Conservation (phyloP, 2,113 vertebrate genomes). For the Bubalus kerabau region DNA sequence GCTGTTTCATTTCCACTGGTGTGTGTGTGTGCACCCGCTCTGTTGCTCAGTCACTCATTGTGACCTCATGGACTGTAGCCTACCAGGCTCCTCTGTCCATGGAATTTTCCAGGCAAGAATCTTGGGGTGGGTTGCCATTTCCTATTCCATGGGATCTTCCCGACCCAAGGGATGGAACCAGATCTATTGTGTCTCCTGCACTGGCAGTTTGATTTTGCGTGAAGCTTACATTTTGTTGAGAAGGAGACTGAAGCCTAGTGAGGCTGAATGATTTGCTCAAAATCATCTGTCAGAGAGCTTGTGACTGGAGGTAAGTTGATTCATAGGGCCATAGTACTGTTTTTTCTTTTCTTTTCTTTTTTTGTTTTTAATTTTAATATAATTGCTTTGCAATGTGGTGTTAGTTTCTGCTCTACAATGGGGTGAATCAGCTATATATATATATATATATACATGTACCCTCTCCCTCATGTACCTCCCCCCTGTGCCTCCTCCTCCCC, state of each 20-base stretch:
- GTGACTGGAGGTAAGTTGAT: not conserved
- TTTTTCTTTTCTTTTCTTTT: not conserved
- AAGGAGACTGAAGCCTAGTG: not conserved
- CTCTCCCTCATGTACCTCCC: not conserved
- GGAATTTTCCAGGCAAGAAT: not conserved
- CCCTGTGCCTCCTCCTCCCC: not conserved
- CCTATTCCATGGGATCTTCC: not conserved
- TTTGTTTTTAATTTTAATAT: not conserved
- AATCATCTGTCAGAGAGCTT: not conserved
- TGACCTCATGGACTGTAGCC: not conserved
- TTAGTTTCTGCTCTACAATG: not conserved
- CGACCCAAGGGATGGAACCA: not conserved
- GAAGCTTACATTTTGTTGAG: not conserved
- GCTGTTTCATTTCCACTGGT: not conserved
- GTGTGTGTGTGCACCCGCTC: accelerated
- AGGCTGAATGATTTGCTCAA: not conserved
- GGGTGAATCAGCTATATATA: not conserved
- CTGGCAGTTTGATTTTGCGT: not conserved
- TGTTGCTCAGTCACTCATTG: not conserved
- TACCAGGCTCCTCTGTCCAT: not conserved
- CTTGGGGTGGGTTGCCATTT: not conserved
- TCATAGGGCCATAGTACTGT: not conserved
- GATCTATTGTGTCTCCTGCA: not conserved
- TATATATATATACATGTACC: not conserved
- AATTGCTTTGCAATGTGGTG: not conserved